phyloP scores from a whole-genome alignment of 2,888 invertebrate genomes.

The Plagodis pulveraria region DNA sequence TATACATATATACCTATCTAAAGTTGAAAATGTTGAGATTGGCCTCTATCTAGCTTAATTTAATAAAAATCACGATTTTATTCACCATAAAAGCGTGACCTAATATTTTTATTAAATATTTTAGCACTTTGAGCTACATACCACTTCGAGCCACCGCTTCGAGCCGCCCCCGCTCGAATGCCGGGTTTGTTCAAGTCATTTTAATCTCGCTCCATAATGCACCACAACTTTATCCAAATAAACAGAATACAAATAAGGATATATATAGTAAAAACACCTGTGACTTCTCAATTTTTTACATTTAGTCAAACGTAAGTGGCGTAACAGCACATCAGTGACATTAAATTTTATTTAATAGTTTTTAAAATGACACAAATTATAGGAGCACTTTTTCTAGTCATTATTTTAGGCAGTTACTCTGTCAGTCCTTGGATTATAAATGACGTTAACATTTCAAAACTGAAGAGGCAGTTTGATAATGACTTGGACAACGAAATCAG shows the following conservation, averaged over 20 bases:
- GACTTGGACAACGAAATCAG: slow-evolving; percentile 16
- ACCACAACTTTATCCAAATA: slow-evolving; percentile 35
- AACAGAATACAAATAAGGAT: slow-evolving; percentile 35
- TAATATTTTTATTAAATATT: too few relatives aligned
- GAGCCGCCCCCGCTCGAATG: background rate
- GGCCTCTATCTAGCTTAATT: too few relatives aligned
- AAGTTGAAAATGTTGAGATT: too few relatives aligned
- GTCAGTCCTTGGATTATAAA: slow-evolving; percentile 40
- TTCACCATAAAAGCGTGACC: too few relatives aligned
- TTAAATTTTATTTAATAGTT: slow-evolving; percentile 2
- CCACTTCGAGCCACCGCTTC: too few relatives aligned
- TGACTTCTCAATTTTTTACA: slow-evolving; percentile 18
- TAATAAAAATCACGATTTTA: too few relatives aligned
- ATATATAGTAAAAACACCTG: slow-evolving; percentile 36
- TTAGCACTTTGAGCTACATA: too few relatives aligned
- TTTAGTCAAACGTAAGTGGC: background rate
- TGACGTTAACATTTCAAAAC: slow-evolving; percentile 28
- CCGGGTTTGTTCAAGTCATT: slow-evolving; percentile 12
- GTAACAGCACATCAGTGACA: background rate
- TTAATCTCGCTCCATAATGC: slow-evolving; percentile 4
- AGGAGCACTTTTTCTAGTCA: background rate
- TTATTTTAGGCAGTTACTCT: slow-evolving; percentile 16
- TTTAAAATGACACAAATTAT: slow-evolving; percentile 12
- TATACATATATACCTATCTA: too few relatives aligned
- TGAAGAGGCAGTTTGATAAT: background rate